phyloP scores from a whole-genome alignment of 2,113 vertebrate species.

The Burhinus oedicnemus region DNA sequence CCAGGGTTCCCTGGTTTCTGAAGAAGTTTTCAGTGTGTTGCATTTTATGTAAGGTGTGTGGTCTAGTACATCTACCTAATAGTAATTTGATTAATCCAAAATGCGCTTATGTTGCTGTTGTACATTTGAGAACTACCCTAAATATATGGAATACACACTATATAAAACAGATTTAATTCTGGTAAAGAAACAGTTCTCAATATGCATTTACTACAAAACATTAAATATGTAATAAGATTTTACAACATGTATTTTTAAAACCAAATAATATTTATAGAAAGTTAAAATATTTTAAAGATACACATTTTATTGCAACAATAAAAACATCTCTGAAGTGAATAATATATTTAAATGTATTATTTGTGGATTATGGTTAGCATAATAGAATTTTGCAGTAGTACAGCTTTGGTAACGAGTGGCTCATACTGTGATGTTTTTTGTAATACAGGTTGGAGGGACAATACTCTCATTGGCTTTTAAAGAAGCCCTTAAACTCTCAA shows the following conservation, averaged over 20 bases:
- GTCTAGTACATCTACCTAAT: not conserved
- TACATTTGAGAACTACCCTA: not conserved
- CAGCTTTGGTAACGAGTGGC: not conserved
- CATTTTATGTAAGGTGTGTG: not conserved
- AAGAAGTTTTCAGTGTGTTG: not conserved
- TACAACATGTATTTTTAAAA: not conserved
- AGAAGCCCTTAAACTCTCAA: not conserved
- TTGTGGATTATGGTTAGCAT: not conserved
- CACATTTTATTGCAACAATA: not conserved
- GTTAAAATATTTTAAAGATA: not conserved
- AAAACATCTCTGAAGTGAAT: not conserved
- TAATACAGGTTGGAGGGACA: not conserved
- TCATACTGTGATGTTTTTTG: not conserved
- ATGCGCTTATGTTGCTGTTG: not conserved
- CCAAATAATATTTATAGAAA: not conserved
- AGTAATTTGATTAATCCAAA: not conserved
- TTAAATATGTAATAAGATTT: not conserved
- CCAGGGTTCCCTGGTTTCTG: not conserved
- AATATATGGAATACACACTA: not conserved
- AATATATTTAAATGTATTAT: not conserved
- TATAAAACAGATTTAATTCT: not conserved
- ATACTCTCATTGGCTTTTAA: not conserved
- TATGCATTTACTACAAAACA: not conserved
- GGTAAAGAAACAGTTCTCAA: not conserved
- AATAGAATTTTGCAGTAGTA: not conserved